Evolutionary conservation across 1,140 invertebrate genomes (phyloP).

Genomic region (Reticulitermes speratus): DNA sequence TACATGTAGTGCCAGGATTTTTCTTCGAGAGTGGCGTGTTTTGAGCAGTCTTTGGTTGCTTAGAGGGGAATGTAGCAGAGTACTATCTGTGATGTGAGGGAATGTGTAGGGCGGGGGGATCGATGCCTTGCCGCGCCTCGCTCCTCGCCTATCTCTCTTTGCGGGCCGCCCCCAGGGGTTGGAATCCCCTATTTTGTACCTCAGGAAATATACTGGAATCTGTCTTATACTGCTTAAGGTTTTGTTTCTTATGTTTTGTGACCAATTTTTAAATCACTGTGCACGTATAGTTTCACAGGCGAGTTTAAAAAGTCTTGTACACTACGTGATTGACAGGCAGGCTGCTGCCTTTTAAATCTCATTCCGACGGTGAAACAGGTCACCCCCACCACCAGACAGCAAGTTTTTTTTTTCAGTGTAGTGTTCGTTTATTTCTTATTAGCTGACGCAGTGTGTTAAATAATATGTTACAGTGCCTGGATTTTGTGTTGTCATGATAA

Average conservation of each 20-base stretch:
- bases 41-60: not conserved
- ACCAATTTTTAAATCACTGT: not conserved
- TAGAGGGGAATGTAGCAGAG: not conserved
- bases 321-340: not conserved
- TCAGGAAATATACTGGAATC: too few relatives aligned
- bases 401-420: not conserved
- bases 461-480: not conserved
- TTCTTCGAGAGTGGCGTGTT: not conserved
- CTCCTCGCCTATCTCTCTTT: slow-evolving; percentile 5
- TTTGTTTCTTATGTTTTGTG: not conserved
- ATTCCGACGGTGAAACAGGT: not conserved
- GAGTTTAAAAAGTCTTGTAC: not conserved
- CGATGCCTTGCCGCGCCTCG: not conserved
- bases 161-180: not conserved
- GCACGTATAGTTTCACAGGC: not conserved
- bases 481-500: not conserved
- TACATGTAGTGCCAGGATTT: not conserved
- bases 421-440: not conserved
- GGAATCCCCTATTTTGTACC: not conserved
- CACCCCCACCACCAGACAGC: not conserved
- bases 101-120: slow-evolving; percentile 12
- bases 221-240: not conserved
- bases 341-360: not conserved
- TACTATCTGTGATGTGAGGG: not conserved
- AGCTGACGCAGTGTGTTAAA: not conserved